A percentile compares a stretch with the other conserved stretches of the same genome.
These are phyloP conservation scores for Novumbra hubbsi DNA, from an alignment of 2,797 vertebrate species.

Conservation along the genomic window DNA sequence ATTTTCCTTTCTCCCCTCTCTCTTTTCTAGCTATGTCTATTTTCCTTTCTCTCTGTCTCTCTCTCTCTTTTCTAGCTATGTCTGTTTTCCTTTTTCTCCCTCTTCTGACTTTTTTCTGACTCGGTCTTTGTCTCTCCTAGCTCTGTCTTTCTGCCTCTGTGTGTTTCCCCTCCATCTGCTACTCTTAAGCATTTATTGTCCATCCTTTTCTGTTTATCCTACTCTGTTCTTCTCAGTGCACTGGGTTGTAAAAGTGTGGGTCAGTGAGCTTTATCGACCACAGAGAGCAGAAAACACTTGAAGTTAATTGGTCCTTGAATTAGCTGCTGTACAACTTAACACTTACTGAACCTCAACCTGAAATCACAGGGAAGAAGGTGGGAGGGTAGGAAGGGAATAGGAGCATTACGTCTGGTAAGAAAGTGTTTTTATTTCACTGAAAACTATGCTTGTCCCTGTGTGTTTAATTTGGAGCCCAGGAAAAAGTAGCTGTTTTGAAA, in stretches of 20 bases:
- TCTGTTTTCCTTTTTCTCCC: neutral
- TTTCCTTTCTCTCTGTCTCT: neutral
- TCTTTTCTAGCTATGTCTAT: neutral
- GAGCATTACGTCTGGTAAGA: too few relatives aligned
- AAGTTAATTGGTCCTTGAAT: neutral
- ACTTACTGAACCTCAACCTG: neutral
- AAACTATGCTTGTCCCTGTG: too few relatives aligned
- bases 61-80: neutral
- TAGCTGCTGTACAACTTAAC: neutral
- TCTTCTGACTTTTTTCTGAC: neutral
- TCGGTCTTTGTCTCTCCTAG: neutral
- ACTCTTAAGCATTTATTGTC: conserved; percentile 15
- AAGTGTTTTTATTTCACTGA: too few relatives aligned
- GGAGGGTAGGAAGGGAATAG: neutral
- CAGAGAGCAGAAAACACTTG: conserved; percentile 1
- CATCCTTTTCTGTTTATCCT: conserved; percentile 5
- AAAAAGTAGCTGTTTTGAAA: too few relatives aligned
- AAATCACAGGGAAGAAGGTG: neutral
- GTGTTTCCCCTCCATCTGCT: conserved; percentile 1
- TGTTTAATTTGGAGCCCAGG: too few relatives aligned
- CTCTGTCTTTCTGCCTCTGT: neutral
- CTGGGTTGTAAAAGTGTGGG: neutral
- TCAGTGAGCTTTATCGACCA: conserved; percentile 10
- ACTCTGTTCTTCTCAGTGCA: neutral
- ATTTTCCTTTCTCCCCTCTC: neutral